Evolutionary conservation across 2,797 vertebrate species (phyloP), one percentile per base, ranked within the genome.

Genomic region (Aulostomus chinensis): DNA sequence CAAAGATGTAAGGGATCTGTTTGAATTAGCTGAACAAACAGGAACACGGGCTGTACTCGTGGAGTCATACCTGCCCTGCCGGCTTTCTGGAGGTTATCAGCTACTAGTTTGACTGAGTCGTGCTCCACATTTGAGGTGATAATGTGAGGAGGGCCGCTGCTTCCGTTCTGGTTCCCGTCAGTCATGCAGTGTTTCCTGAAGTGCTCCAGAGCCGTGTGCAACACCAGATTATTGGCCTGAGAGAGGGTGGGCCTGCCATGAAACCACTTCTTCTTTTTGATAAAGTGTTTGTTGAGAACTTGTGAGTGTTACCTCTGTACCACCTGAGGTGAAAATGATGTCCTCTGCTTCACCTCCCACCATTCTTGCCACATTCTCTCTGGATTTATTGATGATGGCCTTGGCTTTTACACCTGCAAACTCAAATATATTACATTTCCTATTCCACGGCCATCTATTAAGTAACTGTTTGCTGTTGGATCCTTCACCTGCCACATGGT

Each of bases 301-400:
- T 4, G 14, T 24, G 11, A 16, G 5, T 5, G 15, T 31, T 71
- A 98, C 97, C 94, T 99, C 97, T 0, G 96, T 99, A 78, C 97
- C 97, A 17, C 97, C 96, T 0, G 97, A 99, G 0, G 93, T 96
- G 69, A 99, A 98, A 81, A 99, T 11, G 0, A 99, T 91, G 66
- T 98, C 95, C 13, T 89, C 89, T 0, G 91, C 74, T 48, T 69
- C 82, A 15, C 92, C 95, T 1, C 92, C 91, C 4, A 99, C 73
- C 96, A 99, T 94, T 67, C 62, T 88, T 0, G 94, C 94, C 39
- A 99, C 73, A 45, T 73, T 91, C 14, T 91, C 91, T 76, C 97
- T 93, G 2, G 96, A 91, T 0, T 84, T 48, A 35, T 62, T 35
- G 17, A 98, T 92, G 1, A 93, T 71, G 1, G 90, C 86, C 76